Base-by-base conservation (phyloP, 2,888 invertebrate species). In the Tuberolachnus salignus region DNA sequence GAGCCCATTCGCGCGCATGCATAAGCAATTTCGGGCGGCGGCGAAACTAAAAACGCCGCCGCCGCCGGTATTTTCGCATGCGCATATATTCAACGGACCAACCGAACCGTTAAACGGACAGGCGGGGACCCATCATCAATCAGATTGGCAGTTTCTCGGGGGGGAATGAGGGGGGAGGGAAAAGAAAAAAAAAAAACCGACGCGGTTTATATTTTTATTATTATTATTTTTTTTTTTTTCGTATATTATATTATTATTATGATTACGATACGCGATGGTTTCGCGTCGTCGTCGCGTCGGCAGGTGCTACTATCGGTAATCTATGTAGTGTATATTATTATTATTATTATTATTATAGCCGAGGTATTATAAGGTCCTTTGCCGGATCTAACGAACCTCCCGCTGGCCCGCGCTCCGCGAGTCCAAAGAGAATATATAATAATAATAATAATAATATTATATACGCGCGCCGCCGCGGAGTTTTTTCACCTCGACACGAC, bases 91-190 rank as follows among this genome's bases (percentile, higher is more conserved):
- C 69, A 69, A 78, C 78, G 78, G 67, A 57, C 78, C 59, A 69
- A 78, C 69, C 78, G 69, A 69, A 78, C 78, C 78, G 78, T 78
- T 78, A 78, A 78, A 78, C 51, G 69, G 78, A 78, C 78, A 69
- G 78, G 59, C 78, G 69, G 69, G 61, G n/a, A n/a, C n/a, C 78
- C 78, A 78, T 78, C 78, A 78, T 78, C 78, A 78, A 78, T 78
- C 78, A 78, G 78, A 78, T 78, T 78, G 78, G 78, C 78, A 78
- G 78, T 78, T 78, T 78, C 69, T 69, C 51, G 51, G 69, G 59
- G 61, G n/a, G n/a, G n/a, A n/a, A n/a, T n/a, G n/a, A n/a, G n/a
- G n/a, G n/a, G n/a, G n/a, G n/a, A n/a, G n/a, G n/a, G n/a, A n/a
- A n/a, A n/a, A n/a, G n/a, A n/a, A n/a, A n/a, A n/a, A n/a, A n/a